Evolutionary conservation across 1,140 invertebrate species (phyloP).

Genomic region (Drosophila kohkoa): DNA sequence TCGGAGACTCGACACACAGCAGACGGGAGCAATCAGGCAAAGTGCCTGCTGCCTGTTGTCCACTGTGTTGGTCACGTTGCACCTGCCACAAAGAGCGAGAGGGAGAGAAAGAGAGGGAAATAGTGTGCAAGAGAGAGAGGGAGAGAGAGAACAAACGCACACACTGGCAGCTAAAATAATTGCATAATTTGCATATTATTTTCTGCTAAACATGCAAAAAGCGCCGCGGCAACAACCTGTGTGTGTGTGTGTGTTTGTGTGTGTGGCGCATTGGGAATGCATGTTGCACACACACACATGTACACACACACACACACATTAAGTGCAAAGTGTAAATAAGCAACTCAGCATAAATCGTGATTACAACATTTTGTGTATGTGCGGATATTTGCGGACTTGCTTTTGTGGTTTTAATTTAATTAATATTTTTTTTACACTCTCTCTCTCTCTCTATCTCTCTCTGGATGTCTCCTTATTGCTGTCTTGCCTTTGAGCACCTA

Average conservation of each 20-base stretch:
- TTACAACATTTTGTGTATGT: constrained; percentile 79
- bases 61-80: constrained; percentile 56
- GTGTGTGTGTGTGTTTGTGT: constrained; percentile 70
- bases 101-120: neutral
- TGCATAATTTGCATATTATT: constrained; percentile 83
- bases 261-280: constrained; percentile 71
- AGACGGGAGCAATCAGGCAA: constrained; percentile 79
- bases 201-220: constrained; percentile 83
- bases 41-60: constrained; percentile 62
- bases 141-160: constrained; percentile 20
- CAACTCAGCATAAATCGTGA: constrained; percentile 83
- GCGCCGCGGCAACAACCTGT: constrained; percentile 63
- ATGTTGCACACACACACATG: constrained; percentile 1
- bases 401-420: constrained; percentile 83
- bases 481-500: constrained; percentile 10
- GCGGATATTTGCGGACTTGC: constrained; percentile 79
- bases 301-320: constrained; percentile 47
- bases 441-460: constrained; percentile 8
- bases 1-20: constrained; percentile 54
- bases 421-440: constrained; percentile 65
- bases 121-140: constrained; percentile 8
- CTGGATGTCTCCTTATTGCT: neutral
- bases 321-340: constrained; percentile 83
- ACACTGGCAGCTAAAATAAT: constrained; percentile 70
- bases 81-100: constrained; percentile 53